A percentile compares a stretch with the other conserved stretches of the same genome.
Evolutionary conservation across 92 coral and sea anemone genomes (phyloP).

Genomic region (Zoanthus sociatus): DNA sequence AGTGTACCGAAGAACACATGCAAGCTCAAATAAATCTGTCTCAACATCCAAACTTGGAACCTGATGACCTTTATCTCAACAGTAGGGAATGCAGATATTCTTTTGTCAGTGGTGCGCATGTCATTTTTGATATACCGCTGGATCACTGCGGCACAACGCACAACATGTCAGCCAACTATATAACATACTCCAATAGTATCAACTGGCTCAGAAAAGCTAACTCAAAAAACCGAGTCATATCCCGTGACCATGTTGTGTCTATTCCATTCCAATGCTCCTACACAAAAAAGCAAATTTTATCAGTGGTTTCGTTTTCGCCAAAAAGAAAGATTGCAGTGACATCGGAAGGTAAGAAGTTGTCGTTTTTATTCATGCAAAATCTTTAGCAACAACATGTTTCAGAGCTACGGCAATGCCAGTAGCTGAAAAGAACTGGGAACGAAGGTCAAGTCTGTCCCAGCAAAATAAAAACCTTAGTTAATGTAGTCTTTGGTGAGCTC

Average conservation of each 20-base stretch:
- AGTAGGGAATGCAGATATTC: slow-evolving; percentile 63
- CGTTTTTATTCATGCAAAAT: no score
- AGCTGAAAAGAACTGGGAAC: no score
- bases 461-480: no score
- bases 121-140: slow-evolving; percentile 74
- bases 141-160: slow-evolving; percentile 79
- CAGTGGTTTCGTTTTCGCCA: slow-evolving; percentile 79
- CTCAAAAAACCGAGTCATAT: slow-evolving; percentile 35
- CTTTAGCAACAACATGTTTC: no score
- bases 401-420: no score
- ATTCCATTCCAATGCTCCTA: slow-evolving; percentile 59
- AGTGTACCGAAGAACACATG: slow-evolving; percentile 26
- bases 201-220: slow-evolving; percentile 58
- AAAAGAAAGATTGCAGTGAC: slow-evolving; percentile 62
- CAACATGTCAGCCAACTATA: slow-evolving; percentile 42
- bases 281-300: slow-evolving; percentile 45
- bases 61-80: slow-evolving; percentile 53
- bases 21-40: slow-evolving; percentile 14
- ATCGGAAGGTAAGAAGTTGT: slow-evolving; percentile 59
- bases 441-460: no score
- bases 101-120: slow-evolving; percentile 67
- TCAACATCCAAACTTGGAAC: slow-evolving; percentile 9
- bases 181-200: slow-evolving; percentile 65
- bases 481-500: no score
- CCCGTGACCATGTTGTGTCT: slow-evolving; percentile 58